phyloP scores from a whole-genome alignment of 2,888 invertebrate species.

The Rhagophthalmus giganteus region DNA sequence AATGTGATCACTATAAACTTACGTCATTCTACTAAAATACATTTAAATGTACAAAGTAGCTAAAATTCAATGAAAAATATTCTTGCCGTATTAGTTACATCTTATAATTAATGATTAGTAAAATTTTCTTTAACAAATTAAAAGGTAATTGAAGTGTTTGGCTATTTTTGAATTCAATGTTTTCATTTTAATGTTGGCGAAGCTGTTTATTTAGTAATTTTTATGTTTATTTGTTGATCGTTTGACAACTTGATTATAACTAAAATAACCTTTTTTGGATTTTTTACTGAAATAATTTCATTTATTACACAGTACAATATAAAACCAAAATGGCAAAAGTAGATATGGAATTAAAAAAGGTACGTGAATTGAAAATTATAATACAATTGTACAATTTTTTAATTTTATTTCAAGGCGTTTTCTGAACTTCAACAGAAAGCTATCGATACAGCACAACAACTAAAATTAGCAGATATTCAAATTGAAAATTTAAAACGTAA shows the following conservation, averaged over 20 bases:
- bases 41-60: no score
- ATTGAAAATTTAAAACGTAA: slow-evolving; percentile 69
- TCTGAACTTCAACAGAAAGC: slow-evolving; percentile 79
- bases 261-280: slow-evolving; percentile 7
- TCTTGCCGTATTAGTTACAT: no score
- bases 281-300: not conserved
- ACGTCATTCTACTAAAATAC: no score
- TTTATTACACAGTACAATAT: not conserved
- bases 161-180: no score
- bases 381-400: not conserved
- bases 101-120: no score
- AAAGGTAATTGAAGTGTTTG: no score
- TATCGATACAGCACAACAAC: slow-evolving; percentile 78
- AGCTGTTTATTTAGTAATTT: not conserved
- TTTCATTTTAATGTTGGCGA: not conserved
- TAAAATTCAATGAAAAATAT: no score
- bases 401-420: slow-evolving; percentile 64
- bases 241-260: not conserved
- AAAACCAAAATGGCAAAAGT: slow-evolving; percentile 46
- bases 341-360: slow-evolving; percentile 55
- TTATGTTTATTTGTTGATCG: no score
- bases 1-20: no score
- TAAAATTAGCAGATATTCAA: slow-evolving; percentile 77
- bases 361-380: slow-evolving; percentile 33
- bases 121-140: no score